A percentile compares a stretch with the other conserved stretches of the same genome.
Conservation (phyloP, 2,888 invertebrate genomes). For the Periphyllus acericola region DNA sequence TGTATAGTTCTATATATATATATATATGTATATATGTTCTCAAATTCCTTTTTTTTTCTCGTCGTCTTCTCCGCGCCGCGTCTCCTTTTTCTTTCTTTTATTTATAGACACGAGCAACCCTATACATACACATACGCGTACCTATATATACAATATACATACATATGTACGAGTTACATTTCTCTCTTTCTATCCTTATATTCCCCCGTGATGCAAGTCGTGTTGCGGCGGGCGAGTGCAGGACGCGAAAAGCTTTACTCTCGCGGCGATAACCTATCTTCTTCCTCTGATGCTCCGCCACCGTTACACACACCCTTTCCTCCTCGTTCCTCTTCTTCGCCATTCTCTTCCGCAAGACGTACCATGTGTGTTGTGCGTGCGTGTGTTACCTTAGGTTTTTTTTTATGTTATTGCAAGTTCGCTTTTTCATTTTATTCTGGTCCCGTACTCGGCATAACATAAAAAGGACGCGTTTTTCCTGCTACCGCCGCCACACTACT, state of each 20-base stretch:
- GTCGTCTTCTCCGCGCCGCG: not conserved
- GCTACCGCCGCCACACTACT: constrained; percentile 9
- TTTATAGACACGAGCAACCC: constrained; percentile 51
- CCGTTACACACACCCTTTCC: not conserved
- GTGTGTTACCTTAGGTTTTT: constrained; percentile 38
- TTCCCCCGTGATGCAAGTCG: constrained; percentile 22
- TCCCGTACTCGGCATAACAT: constrained; percentile 56
- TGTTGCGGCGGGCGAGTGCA: constrained; percentile 9
- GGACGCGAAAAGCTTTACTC: constrained; percentile 51
- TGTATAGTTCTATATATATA: constrained; percentile 47
- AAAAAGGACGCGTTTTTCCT: constrained; percentile 51
- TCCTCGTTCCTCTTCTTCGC: not conserved
- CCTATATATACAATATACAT: too few species aligned
- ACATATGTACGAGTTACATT: constrained; percentile 33
- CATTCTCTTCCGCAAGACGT: not conserved
- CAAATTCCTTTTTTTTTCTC: constrained; percentile 47
- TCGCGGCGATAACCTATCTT: constrained; percentile 55
- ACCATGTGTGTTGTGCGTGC: constrained; percentile 2
- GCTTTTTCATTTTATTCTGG: constrained; percentile 61
- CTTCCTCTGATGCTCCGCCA: constrained; percentile 10
- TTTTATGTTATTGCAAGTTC: constrained; percentile 50
- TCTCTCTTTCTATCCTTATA: constrained; percentile 4
- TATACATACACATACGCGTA: not conserved
- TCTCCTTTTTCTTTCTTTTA: constrained; percentile 32
- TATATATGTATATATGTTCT: too few species aligned